Percentiles rank a stretch among this genome's conserved stretches.
Conservation (phyloP, 2,888 invertebrate species). For the Linyphia triangularis region DNA sequence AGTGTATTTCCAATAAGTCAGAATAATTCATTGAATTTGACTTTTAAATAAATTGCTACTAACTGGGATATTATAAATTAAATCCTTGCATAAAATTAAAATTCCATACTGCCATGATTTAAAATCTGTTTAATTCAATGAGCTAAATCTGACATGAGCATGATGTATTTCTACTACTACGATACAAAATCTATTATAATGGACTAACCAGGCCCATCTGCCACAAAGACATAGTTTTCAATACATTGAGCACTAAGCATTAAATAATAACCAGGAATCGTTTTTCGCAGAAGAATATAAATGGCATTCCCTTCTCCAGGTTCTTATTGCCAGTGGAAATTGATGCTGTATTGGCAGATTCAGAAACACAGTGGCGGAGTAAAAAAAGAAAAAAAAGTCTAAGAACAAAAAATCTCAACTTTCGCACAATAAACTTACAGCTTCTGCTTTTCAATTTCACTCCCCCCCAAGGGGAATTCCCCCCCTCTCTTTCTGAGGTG, state of each 20-base stretch:
- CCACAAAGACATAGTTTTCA: neutral
- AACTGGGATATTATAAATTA: too few species aligned
- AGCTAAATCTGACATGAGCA: too few species aligned
- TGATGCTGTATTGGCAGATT: conserved; percentile 24
- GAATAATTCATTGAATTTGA: too few species aligned
- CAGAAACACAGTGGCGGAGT: neutral
- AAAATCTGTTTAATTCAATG: too few species aligned
- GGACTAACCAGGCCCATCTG: too few species aligned
- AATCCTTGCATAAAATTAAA: too few species aligned
- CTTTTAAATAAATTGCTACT: too few species aligned
- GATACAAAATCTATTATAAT: too few species aligned
- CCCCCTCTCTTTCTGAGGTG: conserved; percentile 25
- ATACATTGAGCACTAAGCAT: neutral
- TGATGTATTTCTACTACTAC: too few species aligned
- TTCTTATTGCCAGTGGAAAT: neutral
- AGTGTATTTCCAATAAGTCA: too few species aligned
- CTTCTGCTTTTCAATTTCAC: conserved; percentile 25
- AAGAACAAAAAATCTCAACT: neutral
- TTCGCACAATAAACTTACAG: neutral
- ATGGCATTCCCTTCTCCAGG: neutral
- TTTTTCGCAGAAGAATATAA: neutral
- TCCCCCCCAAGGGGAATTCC: neutral
- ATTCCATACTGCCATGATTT: too few species aligned
- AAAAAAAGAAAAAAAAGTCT: neutral
- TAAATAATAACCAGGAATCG: neutral